Evolutionary conservation across 1,140 invertebrate species (phyloP), one percentile per base, ranked within the genome.

Genomic region (Brachionus calyciflorus): DNA sequence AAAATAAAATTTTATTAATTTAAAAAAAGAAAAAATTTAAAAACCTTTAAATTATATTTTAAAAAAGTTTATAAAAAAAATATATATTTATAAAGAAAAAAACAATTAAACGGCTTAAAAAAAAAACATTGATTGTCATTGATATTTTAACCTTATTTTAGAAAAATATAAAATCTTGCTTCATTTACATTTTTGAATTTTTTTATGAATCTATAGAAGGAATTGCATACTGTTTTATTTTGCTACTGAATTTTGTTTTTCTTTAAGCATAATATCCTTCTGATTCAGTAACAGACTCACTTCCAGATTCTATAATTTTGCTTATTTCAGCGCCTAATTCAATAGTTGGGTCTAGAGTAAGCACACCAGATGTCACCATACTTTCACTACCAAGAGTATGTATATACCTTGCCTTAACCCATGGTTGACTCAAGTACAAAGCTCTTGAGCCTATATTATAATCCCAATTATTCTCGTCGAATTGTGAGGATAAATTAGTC

Each of bases 401-500:
- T 19, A 73, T 28, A 17, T 73, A 73, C 0, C 37, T 28, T 4
- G 28, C 69, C 40, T 51, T 73, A 1, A 73, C 37, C 69, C 69
- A 73, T 19, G 69, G 69, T 24, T 73, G 69, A 21, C 46, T 51
- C 28, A 73, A 40, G 51, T 73, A 73, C 46, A 73, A 37, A 3
- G 30, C 69, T 17, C 69, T 49, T 1, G 69, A 40, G 10, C 30
- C 46, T 51, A 73, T 21, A 41, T 73, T 73, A 26, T 73, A 73
- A 73, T 73, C 69, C 21, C 46, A 51, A 19, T 73, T 48, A 41
- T 73, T 73, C 19, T 73, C 69, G 9, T 49, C 69, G 51, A 73
- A 73, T 7, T 73, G 69, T 14, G 69, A 73, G 28, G 69, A 73
- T 33, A 73, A 55, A 53, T 60, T 60, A 12, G 69, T 73, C 28